Base-by-base conservation (phyloP, 2,113 vertebrate species). In the Chlorocebus sabaeus region DNA sequence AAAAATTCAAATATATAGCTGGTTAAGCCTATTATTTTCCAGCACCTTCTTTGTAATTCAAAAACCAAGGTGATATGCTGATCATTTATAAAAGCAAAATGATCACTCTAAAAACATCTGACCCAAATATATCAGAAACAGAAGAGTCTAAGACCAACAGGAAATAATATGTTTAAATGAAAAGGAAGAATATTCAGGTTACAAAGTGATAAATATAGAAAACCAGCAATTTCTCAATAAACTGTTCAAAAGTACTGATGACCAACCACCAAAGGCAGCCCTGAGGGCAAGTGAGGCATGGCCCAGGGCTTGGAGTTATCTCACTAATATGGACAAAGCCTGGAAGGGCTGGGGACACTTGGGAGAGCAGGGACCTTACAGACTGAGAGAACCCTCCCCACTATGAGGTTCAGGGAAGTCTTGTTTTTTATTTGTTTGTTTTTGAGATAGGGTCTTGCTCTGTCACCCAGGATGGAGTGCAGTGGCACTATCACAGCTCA, bases 1-100 rank as follows among this genome's bases (percentile, higher is more conserved):
- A 72, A 72, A 95, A 96, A 93, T 94, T 81, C n/a, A 96, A 78
- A 87, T 12, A 30, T n/a, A 50, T 72, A n/a, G 45, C 64, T 78
- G 75, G 11, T 87, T 92, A 67, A 30, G n/a, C 6, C 67, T 87
- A 12, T 6, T 48, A 57, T 80, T 97, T 87, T 8, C 81, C 9
- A 35, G 18, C 45, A n/a, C 16, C 23, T 1, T 8, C 18, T 67
- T 13, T 40, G 18, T 80, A 86, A 89, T 87, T 90, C 67, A 83
- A 89, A 81, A 73, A 48, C 25, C 68, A 95, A 81, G 75, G 72
- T 48, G 27, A 85, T 0, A 67, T 6, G 30, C 40, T 59, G 13
- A 52, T 67, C 6, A 2, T 40, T 88, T 79, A 61, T 38, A 61
- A 81, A 93, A 89, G 32, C 35, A 92, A 93, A 89, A 25, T 25